Conservation (phyloP, 2,113 vertebrate species). For the Anas platyrhynchos region DNA sequence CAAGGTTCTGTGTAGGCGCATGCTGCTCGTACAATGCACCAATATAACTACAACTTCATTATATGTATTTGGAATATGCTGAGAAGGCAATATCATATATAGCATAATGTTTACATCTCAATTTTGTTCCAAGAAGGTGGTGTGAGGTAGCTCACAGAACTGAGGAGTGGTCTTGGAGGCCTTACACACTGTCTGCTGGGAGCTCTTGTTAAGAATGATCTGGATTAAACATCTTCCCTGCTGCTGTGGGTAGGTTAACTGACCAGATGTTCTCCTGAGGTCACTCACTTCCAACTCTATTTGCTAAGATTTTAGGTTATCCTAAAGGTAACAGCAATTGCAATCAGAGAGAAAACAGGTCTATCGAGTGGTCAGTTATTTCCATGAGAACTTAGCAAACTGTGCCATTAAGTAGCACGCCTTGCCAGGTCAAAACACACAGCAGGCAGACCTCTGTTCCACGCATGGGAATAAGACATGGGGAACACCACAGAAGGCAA, state of each 20-base stretch:
- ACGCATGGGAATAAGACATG: neutral
- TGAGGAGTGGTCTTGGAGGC: neutral
- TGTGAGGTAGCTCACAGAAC: neutral
- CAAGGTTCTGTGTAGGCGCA: neutral
- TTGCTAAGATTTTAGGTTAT: neutral
- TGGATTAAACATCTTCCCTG: neutral
- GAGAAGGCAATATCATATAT: neutral
- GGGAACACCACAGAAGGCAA: neutral
- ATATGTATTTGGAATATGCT: neutral
- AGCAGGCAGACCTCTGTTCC: neutral
- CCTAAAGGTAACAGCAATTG: neutral
- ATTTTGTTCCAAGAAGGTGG: neutral
- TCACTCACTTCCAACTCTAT: neutral
- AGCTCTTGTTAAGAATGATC: neutral
- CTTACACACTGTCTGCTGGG: neutral
- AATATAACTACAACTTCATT: neutral
- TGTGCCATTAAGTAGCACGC: neutral
- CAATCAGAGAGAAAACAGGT: neutral
- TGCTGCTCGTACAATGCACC: neutral
- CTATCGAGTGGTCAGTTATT: neutral
- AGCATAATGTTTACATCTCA: neutral
- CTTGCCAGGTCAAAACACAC: neutral
- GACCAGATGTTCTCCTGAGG: neutral
- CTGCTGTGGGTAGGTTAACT: neutral
- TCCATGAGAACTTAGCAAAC: neutral